Conservation (phyloP, 1,140 invertebrate genomes). For the Drosophila nebulosa region DNA sequence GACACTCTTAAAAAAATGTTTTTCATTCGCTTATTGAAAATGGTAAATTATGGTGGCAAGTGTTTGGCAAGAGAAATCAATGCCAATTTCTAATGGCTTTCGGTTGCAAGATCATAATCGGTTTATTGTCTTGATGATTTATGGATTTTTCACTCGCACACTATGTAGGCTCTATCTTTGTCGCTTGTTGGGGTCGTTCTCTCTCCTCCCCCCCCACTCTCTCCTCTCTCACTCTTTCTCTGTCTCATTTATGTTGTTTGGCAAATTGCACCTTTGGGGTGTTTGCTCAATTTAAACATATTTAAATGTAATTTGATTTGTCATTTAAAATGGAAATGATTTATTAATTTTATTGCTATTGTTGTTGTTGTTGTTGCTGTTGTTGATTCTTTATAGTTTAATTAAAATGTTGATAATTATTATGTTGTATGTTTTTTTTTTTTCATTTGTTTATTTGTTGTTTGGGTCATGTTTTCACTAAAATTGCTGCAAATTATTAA, state of each 20-base stretch:
- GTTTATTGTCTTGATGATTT: background rate
- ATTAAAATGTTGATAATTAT: constrained; percentile 70
- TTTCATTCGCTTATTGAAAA: too few species aligned
- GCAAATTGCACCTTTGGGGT: constrained; percentile 11
- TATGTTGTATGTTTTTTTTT: background rate
- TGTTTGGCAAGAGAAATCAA: background rate
- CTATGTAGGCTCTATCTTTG: background rate
- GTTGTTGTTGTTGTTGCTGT: constrained; percentile 13
- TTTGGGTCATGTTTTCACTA: constrained; percentile 31
- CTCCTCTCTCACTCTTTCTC: too few species aligned
- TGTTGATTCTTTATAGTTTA: constrained; percentile 66
- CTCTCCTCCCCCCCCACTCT: too few species aligned
- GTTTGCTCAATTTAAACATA: constrained; percentile 48
- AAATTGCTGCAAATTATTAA: constrained; percentile 38
- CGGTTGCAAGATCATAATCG: background rate
- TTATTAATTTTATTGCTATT: constrained; percentile 42
- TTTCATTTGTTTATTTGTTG: constrained; percentile 28
- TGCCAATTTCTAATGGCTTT: background rate
- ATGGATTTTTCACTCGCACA: background rate
- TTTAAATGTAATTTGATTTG: constrained; percentile 68
- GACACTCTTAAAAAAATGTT: too few species aligned
- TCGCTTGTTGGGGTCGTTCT: too few species aligned
- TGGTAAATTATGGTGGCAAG: too few species aligned
- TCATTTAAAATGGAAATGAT: constrained; percentile 55
- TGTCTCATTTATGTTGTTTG: background rate